These are phyloP conservation scores for Regulus satrapa DNA, from an alignment of 2,113 vertebrate species.

Conservation along the genomic window DNA sequence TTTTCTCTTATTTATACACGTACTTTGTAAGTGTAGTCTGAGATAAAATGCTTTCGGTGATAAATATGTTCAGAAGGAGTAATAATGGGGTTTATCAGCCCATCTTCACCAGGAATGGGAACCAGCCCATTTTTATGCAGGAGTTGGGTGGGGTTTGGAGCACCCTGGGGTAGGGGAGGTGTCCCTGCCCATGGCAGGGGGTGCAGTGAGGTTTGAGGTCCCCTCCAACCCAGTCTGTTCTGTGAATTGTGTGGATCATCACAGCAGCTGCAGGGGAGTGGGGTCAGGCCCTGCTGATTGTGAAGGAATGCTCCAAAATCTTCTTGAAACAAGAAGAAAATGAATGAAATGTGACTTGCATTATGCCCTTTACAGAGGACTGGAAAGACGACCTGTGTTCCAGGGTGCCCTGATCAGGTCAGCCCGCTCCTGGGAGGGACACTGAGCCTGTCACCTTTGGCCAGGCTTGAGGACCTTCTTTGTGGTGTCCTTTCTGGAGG, in stretches of 20 bases:
- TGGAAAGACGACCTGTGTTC: neutral
- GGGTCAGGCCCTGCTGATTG: neutral
- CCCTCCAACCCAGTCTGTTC: neutral
- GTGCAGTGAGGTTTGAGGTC: neutral
- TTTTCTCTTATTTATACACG: constrained; percentile 19
- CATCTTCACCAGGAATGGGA: neutral
- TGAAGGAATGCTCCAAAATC: neutral
- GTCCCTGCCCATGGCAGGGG: neutral
- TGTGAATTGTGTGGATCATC: rapidly evolving
- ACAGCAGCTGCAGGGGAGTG: neutral
- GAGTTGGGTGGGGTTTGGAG: neutral
- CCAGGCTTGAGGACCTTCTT: neutral
- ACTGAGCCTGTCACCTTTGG: neutral
- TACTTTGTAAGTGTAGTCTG: neutral
- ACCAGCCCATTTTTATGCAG: rapidly evolving
- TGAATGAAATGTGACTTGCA: neutral
- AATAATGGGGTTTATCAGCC: neutral
- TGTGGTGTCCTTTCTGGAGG: neutral
- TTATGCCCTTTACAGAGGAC: neutral
- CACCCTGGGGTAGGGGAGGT: neutral
- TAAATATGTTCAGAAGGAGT: neutral
- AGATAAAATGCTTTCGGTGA: neutral
- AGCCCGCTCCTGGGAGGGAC: neutral
- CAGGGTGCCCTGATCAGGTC: neutral
- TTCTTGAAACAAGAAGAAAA: neutral